Base-by-base conservation (phyloP, 2,113 vertebrate species). In the Neodon shergylaensis region DNA sequence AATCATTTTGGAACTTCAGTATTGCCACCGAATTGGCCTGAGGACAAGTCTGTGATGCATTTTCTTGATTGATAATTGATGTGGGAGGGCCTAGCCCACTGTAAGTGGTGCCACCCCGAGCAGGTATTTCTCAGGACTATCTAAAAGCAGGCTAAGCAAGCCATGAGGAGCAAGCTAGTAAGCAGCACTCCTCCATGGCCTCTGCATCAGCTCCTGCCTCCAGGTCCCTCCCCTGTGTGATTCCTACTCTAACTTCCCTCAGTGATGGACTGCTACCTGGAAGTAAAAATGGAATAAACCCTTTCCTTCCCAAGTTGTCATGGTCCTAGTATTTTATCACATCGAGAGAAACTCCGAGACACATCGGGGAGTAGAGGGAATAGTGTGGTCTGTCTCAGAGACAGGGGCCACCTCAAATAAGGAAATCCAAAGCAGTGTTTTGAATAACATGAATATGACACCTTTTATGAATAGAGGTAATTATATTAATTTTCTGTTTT, bases 351-450 rank as follows among this genome's bases (percentile, higher is more conserved):
- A 28, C n/a, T 24, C 33, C 6, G 24, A 83, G 13, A 63, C 54
- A 42, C 24, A 83, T 16, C 16, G 19, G 58, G n/a, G 1, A 3
- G 5, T 31, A 39, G 33, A 52, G 24, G 58, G 8, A 31, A 42
- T 0, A 5, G 11, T 1, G 11, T 0, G 0, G 65, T 36, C 16
- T 44, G 52, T 33, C n/a, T 31, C 11, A 52, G 61, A 12, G n/a
- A 13, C 16, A 17, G 24, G 49, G n/a, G 31, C 61, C 33, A 36
- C 9, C 54, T 24, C 9, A 49, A 28, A 21, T 26, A 26, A 86
- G 63, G 61, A 79, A 36, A 7, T n/a, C 21, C 9, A 65, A 68
- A 88, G 54, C 33, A 1, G 11, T 66, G 6, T 74, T 86, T 49
- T 10, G 7, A 39, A 42, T 76, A 16, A 0, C 44, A 54, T 58